These are phyloP conservation scores for Phaetusa simplex DNA, from an alignment of 2,113 vertebrate species.

Conservation along the genomic window DNA sequence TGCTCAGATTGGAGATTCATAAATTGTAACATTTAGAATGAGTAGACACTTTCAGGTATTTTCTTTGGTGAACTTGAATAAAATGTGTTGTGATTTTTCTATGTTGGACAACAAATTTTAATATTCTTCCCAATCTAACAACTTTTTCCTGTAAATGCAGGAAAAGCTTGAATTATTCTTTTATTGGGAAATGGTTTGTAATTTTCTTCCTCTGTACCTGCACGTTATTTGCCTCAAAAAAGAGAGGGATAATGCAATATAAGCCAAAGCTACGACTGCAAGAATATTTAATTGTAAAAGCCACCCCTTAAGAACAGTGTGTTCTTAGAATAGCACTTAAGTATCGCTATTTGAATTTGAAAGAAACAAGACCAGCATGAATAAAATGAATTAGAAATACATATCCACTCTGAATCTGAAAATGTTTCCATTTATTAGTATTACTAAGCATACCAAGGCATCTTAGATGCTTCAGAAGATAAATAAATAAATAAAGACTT, in stretches of 20 bases:
- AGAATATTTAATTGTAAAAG: not conserved
- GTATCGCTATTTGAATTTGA: not conserved
- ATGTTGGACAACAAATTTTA: not conserved
- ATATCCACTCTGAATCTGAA: not conserved
- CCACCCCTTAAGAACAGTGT: not conserved
- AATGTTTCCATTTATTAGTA: not conserved
- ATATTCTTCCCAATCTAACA: not conserved
- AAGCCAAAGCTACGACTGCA: not conserved
- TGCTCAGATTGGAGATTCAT: not conserved
- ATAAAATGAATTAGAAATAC: not conserved
- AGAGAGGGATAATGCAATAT: not conserved
- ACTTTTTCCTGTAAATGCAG: not conserved
- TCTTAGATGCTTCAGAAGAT: not conserved
- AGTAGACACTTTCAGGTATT: not conserved
- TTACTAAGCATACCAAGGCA: not conserved
- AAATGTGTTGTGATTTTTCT: not conserved
- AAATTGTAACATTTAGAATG: not conserved
- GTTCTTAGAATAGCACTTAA: not conserved
- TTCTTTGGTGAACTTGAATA: not conserved
- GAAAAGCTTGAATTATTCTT: not conserved
- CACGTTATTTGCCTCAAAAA: not conserved
- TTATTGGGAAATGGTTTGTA: not conserved
- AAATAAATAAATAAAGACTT: not conserved
- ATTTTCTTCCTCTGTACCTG: not conserved
- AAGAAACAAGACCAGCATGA: not conserved